Base-by-base conservation (phyloP, 2,888 invertebrate species). In the Tipula unca region DNA sequence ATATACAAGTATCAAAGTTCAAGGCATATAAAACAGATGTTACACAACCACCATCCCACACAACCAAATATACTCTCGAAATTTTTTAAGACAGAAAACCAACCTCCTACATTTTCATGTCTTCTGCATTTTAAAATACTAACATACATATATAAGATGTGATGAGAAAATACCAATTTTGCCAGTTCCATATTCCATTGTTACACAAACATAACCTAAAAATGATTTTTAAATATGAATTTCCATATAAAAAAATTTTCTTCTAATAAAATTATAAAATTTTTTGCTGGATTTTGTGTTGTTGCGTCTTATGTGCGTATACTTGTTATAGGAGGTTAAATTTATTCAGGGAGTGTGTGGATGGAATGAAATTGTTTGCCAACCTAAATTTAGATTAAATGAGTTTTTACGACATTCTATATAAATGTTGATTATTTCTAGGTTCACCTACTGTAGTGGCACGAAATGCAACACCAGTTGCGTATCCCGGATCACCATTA, bases 401-500 rank as follows among this genome's bases (percentile, higher is more conserved):
- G 29, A 25, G 6, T 29, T 82, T 82, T 29, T 29, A 82, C 6
- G 32, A 32, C 29, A 29, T 82, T 82, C 25, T 82, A 25, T 25
- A 1, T 29, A 13, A 29, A 82, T 82, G 10, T 3, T 69, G 20
- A 25, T 10, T 69, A 69, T 69, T 69, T 69, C 0, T 90, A 95
- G 95, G 95, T 87, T 92, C 92, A 86, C 95, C 95, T 86, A 93
- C 94, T 88, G 93, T 94, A 48, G 92, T 93, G 87, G 94, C 94
- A 2, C 91, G 92, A 86, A 93, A 93, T 89, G 93, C 94, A 88
- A 94, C 93, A 85, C 92, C 95, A 87, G 93, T 94, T 32, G 95
- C 94, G 20, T 93, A 94, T 88, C 93, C 93, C 86, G 95, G 95
- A 39, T 94, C 94, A 87, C 93, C 94, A 0, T 90, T 95, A 87